Evolutionary conservation across 2,797 vertebrate genomes (phyloP).

Genomic region (Epinephelus malabaricus): DNA sequence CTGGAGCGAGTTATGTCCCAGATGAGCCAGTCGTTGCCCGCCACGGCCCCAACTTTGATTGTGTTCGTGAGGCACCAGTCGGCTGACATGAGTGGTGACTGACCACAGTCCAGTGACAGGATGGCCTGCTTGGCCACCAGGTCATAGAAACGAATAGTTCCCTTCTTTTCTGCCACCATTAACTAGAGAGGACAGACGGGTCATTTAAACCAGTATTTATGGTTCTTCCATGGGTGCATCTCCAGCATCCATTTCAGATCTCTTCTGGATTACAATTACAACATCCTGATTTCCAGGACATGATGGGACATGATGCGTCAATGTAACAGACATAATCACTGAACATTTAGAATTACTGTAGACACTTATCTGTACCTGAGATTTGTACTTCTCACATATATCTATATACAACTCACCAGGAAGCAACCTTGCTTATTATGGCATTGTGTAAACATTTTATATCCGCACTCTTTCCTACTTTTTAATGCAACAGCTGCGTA

Average conservation of each 20-base stretch:
- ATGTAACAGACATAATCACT: neutral
- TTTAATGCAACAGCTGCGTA: neutral
- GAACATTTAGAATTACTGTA: neutral
- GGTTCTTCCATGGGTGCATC: neutral
- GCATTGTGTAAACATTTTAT: neutral
- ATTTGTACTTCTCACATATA: neutral
- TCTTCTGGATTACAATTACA: neutral
- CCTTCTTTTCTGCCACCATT: conserved; percentile 98
- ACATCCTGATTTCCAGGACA: neutral
- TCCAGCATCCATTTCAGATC: too few species aligned
- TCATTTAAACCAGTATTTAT: neutral
- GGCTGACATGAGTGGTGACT: conserved; percentile 93
- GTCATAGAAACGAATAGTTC: conserved; percentile 96
- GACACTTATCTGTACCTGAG: neutral
- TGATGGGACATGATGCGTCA: too few species aligned
- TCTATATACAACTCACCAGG: neutral
- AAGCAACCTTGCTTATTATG: too few species aligned
- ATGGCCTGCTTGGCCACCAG: conserved; percentile 94
- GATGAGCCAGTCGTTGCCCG: conserved; percentile 95
- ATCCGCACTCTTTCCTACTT: neutral
- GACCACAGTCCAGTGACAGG: conserved; percentile 94
- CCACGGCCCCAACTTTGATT: conserved; percentile 95
- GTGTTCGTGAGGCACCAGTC: conserved; percentile 97
- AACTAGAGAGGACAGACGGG: conserved; percentile 81
- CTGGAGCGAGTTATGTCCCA: conserved; percentile 97